These are phyloP conservation scores for Engystomops pustulosus DNA, from an alignment of 2,113 vertebrate species.

Conservation along the genomic window DNA sequence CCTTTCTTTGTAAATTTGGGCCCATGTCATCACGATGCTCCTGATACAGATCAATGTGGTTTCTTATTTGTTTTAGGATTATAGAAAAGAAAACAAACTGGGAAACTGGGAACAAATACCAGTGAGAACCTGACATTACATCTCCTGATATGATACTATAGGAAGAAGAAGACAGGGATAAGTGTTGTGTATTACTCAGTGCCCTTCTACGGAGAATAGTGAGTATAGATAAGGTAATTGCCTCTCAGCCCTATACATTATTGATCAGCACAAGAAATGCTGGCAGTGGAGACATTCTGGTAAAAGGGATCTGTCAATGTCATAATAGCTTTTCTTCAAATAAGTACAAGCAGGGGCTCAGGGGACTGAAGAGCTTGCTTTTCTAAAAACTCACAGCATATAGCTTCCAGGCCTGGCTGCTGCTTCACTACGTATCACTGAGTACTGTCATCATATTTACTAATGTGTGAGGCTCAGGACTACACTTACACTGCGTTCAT, in stretches of 20 bases:
- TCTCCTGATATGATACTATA: too few relatives aligned
- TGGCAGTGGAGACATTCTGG: conserved; percentile 51
- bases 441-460: not conserved
- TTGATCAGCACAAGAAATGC: conserved; percentile 53
- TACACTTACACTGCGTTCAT: too few relatives aligned
- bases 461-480: too few relatives aligned
- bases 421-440: not conserved
- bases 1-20: too few relatives aligned
- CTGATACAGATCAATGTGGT: too few relatives aligned
- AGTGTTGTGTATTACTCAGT: not conserved
- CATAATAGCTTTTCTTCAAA: conserved; percentile 16
- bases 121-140: too few relatives aligned
- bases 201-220: conserved; percentile 8
- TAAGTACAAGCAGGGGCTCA: not conserved
- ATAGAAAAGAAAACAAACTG: too few relatives aligned
- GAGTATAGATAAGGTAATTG: conserved; percentile 43
- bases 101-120: too few relatives aligned
- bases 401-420: not conserved
- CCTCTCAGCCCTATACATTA: conserved; percentile 51
- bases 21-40: too few relatives aligned
- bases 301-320: conserved; percentile 49
- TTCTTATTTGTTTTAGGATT: too few relatives aligned
- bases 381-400: not conserved
- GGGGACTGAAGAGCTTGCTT: conserved; percentile 17
- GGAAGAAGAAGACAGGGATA: not conserved